Conservation (phyloP, 2,797 vertebrate species). For the Melanotaenia boesemani region DNA sequence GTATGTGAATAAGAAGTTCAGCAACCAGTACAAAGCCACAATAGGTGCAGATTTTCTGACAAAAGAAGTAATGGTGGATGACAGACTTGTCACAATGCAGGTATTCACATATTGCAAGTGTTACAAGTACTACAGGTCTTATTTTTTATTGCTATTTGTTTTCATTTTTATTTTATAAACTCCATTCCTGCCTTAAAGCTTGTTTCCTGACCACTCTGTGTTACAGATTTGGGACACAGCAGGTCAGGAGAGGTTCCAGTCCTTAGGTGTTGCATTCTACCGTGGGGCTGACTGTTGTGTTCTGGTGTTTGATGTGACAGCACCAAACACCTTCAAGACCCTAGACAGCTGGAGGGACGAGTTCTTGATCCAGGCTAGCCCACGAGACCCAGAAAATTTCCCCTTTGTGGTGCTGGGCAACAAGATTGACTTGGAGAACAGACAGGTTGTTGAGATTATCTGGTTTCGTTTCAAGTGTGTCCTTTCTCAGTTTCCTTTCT, state of each 20-base stretch:
- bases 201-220: neutral
- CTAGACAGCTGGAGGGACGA: conserved; percentile 98
- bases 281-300: conserved; percentile 98
- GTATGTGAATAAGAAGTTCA: conserved; percentile 99
- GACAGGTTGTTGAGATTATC: conserved; percentile 86
- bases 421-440: conserved; percentile 95
- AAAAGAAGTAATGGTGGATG: conserved; percentile 99
- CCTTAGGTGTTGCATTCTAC: conserved; percentile 98
- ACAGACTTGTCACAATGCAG: conserved; percentile 99
- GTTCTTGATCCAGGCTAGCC: conserved; percentile 96
- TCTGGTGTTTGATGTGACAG: conserved; percentile 80
- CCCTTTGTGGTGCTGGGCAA: conserved; percentile 94
- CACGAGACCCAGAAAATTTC: conserved; percentile 92
- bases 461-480: neutral
- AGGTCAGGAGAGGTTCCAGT: conserved; percentile 98
- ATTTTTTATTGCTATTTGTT: neutral
- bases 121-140: neutral
- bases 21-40: conserved; percentile 99
- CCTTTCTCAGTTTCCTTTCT: neutral
- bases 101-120: conserved; percentile 70
- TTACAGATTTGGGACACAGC: conserved; percentile 98
- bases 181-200: neutral
- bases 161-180: neutral
- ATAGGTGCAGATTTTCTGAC: conserved; percentile 99
- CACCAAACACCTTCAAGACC: conserved; percentile 98